Conservation (phyloP, 1,140 invertebrate genomes). For the Procambarus clarkii region DNA sequence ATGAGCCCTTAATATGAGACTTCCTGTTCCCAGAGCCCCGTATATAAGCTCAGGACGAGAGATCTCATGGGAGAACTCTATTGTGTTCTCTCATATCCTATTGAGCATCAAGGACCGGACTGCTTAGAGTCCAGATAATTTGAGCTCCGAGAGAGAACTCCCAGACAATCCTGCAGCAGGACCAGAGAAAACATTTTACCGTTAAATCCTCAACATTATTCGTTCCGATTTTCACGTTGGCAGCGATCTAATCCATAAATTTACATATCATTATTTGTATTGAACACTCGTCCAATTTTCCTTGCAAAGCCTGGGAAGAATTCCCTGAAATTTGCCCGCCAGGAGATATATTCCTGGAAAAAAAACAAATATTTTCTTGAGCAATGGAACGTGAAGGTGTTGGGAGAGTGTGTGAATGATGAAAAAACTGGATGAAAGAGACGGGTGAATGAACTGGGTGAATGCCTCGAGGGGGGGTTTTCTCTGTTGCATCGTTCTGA, state of each 20-base stretch:
- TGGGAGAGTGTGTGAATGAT: background rate
- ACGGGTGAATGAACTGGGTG: too few species aligned
- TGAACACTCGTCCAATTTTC: slow-evolving; percentile 3
- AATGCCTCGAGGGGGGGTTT: too few species aligned
- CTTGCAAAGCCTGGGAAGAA: background rate
- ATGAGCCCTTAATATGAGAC: too few species aligned
- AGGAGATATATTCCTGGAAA: background rate
- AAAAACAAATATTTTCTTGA: too few species aligned
- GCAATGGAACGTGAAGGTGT: too few species aligned
- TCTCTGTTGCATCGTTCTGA: too few species aligned
- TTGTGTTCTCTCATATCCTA: too few species aligned
- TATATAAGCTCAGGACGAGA: too few species aligned
- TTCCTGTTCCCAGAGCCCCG: too few species aligned
- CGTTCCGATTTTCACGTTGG: background rate
- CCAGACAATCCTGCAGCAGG: background rate
- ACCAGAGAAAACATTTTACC: background rate
- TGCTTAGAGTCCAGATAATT: too few species aligned
- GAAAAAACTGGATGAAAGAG: background rate
- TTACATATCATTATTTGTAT: slow-evolving; percentile 1
- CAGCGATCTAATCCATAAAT: background rate
- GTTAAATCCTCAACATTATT: background rate
- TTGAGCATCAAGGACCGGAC: too few species aligned
- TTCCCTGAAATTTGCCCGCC: background rate
- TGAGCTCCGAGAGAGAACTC: background rate
- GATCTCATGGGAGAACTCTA: too few species aligned